A percentile compares a stretch with the other conserved stretches of the same genome.
These are phyloP conservation scores for Argyresthia goedartella DNA, from an alignment of 2,888 invertebrate genomes.

Conservation along the genomic window DNA sequence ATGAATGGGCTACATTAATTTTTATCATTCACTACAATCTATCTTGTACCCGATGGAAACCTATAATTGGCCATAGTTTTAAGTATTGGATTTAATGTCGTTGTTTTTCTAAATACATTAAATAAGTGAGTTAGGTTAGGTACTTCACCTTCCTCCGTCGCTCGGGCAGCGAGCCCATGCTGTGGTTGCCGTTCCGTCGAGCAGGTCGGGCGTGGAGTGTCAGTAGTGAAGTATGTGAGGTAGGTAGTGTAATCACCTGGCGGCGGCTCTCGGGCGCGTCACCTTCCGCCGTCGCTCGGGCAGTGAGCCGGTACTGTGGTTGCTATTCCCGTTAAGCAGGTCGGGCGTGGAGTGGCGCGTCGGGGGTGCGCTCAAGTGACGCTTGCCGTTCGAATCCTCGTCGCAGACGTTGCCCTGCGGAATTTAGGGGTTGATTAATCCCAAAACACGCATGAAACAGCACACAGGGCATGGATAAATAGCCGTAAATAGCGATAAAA, in stretches of 20 bases:
- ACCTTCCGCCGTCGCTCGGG: slow-evolving; percentile 59
- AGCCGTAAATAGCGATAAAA: too few relatives aligned
- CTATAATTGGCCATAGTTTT: too few relatives aligned
- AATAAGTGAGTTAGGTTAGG: too few relatives aligned
- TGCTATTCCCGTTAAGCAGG: slow-evolving; percentile 60
- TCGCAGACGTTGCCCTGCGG: slow-evolving; percentile 47
- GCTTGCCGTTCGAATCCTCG: slow-evolving; percentile 46
- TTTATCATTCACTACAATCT: too few relatives aligned
- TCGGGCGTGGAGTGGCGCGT: slow-evolving; percentile 60
- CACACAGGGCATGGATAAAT: too few relatives aligned
- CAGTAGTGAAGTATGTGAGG: slow-evolving; percentile 17
- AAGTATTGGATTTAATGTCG: too few relatives aligned
- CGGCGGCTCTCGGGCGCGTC: slow-evolving; percentile 41
- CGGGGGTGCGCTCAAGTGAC: slow-evolving; percentile 57
- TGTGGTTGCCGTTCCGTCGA: slow-evolving; percentile 66
- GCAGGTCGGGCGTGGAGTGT: slow-evolving; percentile 55
- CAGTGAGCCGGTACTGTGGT: slow-evolving; percentile 58
- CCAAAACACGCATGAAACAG: neutral
- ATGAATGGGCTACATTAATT: too few relatives aligned
- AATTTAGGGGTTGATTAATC: slow-evolving; percentile 2
- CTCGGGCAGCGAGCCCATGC: slow-evolving; percentile 57
- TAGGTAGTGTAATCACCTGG: slow-evolving; percentile 36
- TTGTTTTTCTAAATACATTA: too few relatives aligned
- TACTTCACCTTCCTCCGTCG: slow-evolving; percentile 50
- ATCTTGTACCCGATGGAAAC: too few relatives aligned